Percentiles rank a stretch among this genome's conserved stretches.
Conservation (phyloP, 2,113 vertebrate species). For the Lasiurus borealis region DNA sequence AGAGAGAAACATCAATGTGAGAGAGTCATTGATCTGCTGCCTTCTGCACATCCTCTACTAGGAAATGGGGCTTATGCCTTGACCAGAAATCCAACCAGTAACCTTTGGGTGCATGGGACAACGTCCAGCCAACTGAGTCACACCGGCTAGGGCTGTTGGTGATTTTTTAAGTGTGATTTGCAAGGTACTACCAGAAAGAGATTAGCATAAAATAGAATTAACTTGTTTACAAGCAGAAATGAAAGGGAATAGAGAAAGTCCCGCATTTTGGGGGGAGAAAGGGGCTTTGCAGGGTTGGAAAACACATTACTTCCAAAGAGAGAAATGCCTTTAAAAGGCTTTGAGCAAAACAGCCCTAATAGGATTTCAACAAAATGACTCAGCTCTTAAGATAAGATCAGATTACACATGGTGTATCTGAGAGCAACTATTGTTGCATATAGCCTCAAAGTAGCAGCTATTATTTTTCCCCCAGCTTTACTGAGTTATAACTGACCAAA, state of each 20-base stretch:
- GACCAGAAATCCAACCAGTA: neutral
- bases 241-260: neutral
- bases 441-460: neutral
- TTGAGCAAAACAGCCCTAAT: neutral
- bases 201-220: conserved; percentile 25
- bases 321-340: conserved; percentile 22
- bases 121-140: neutral
- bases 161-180: neutral
- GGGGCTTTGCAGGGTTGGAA: neutral
- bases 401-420: neutral
- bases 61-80: neutral
- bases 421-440: conserved; percentile 4
- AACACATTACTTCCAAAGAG: conserved; percentile 21
- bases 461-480: neutral
- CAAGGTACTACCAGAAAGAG: neutral
- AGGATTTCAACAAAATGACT: conserved; percentile 1
- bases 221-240: conserved; percentile 29
- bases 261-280: neutral
- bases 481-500: neutral
- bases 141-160: neutral
- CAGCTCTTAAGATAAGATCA: neutral
- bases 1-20: neutral
- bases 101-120: neutral
- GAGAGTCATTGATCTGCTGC: neutral
- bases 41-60: neutral